Percentiles rank a stretch among this genome's conserved stretches.
Evolutionary conservation across 2,888 invertebrate genomes (phyloP).

Genomic region (Aspidapion aeneum): DNA sequence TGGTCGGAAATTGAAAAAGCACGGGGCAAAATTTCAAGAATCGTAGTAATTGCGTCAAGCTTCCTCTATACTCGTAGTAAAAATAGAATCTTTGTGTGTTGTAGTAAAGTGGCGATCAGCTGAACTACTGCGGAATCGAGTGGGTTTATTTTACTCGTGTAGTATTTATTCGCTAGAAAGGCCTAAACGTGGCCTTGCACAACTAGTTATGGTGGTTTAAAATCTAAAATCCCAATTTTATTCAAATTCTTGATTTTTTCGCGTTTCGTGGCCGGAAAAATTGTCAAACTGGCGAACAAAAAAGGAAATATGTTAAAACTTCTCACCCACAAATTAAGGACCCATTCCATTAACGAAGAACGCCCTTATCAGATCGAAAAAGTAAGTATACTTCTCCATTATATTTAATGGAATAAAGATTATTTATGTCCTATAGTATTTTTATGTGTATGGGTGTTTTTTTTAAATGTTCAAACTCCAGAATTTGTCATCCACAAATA

Average conservation of each 20-base stretch:
- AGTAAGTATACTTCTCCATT: conserved; percentile 54
- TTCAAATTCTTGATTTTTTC: conserved; percentile 1
- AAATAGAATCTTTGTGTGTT: not conserved
- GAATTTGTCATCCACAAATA: no score
- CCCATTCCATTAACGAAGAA: conserved; percentile 83
- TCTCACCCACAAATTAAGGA: conserved; percentile 80
- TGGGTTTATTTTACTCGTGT: not conserved
- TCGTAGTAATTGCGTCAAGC: not conserved
- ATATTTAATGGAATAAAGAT: no score
- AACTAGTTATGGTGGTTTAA: conserved; percentile 35
- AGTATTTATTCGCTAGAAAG: conserved; percentile 9
- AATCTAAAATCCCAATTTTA: conserved; percentile 32
- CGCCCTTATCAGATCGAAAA: conserved; percentile 60
- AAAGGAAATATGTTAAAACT: conserved; percentile 78
- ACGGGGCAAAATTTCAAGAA: not conserved
- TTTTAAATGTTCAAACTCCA: conserved; percentile 24
- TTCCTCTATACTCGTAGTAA: not conserved
- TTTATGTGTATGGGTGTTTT: no score
- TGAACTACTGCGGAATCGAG: conserved; percentile 45
- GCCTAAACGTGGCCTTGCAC: conserved; percentile 4
- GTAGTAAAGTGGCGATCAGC: conserved; percentile 44
- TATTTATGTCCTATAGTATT: no score
- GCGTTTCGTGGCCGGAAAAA: conserved; percentile 26
- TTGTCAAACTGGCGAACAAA: conserved; percentile 48
- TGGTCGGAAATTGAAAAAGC: not conserved